Evolutionary conservation across 1,140 invertebrate genomes (phyloP).

Genomic region (Eciton burchellii): DNA sequence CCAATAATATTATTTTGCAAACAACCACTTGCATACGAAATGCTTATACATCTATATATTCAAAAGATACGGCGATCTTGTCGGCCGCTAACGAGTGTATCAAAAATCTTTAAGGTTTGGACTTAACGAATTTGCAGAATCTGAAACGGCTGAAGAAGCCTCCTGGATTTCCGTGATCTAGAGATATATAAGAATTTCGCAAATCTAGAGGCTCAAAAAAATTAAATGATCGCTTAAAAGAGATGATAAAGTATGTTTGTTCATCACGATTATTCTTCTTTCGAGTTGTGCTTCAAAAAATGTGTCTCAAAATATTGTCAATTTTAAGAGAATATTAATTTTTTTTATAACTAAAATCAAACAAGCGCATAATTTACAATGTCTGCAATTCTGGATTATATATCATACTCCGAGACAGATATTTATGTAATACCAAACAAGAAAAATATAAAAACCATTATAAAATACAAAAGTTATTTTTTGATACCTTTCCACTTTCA

Average conservation of each 20-base stretch:
- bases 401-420: background rate
- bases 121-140: too few relatives aligned
- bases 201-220: too few relatives aligned
- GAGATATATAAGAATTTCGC: too few relatives aligned
- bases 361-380: background rate
- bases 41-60: background rate
- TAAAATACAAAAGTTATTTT: constrained; percentile 10
- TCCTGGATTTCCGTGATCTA: too few relatives aligned
- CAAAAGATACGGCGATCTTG: background rate
- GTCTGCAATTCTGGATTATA: background rate
- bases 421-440: constrained; percentile 14
- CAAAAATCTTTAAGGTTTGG: too few relatives aligned
- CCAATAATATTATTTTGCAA: background rate
- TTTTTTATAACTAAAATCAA: background rate
- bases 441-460: constrained; percentile 1
- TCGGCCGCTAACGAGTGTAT: background rate
- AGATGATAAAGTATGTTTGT: background rate
- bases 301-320: background rate
- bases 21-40: background rate
- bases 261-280: background rate
- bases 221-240: too few relatives aligned
- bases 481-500: background rate
- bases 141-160: too few relatives aligned
- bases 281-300: background rate
- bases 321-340: background rate